phyloP scores from a whole-genome alignment of 2,797 vertebrate genomes.

The Hoplostethus mediterraneus region DNA sequence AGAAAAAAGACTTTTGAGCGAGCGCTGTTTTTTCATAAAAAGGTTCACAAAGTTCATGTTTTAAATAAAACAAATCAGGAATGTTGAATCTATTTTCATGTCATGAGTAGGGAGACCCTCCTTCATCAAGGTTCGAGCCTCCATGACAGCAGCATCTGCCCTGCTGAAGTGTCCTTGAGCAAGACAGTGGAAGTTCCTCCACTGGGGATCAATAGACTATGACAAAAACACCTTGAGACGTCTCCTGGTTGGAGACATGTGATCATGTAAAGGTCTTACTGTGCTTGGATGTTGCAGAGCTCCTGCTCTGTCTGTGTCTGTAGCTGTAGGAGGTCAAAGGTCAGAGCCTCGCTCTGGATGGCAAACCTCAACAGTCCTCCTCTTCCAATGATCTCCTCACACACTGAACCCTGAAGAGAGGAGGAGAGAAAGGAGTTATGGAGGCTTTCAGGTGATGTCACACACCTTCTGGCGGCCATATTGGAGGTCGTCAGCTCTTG shows the following conservation, averaged over 20 bases:
- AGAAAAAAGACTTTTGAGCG: too few relatives aligned
- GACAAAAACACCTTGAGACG: too few relatives aligned
- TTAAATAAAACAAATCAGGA: neutral
- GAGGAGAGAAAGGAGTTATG: neutral
- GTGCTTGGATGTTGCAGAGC: constrained; percentile 62
- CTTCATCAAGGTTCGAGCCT: too few relatives aligned
- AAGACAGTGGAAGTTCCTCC: too few relatives aligned
- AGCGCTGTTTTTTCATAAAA: neutral
- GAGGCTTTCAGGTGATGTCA: neutral
- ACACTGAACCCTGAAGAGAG: constrained; percentile 40
- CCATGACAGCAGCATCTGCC: too few relatives aligned
- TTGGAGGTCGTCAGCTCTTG: too few relatives aligned
- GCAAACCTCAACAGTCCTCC: constrained; percentile 54
- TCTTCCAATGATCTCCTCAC: constrained; percentile 33
- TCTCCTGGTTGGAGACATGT: too few relatives aligned
- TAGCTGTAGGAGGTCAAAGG: constrained; percentile 70
- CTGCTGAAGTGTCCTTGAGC: too few relatives aligned
- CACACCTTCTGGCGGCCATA: too few relatives aligned
- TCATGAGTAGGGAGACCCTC: too few relatives aligned
- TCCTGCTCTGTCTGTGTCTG: constrained; percentile 75
- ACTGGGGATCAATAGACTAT: too few relatives aligned
- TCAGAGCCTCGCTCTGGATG: constrained; percentile 59
- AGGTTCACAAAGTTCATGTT: neutral
- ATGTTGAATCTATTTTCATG: too few relatives aligned
- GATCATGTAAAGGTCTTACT: constrained; percentile 58